These are phyloP conservation scores for Drosophila azteca DNA, from an alignment of 1,140 invertebrate species.

Conservation along the genomic window DNA sequence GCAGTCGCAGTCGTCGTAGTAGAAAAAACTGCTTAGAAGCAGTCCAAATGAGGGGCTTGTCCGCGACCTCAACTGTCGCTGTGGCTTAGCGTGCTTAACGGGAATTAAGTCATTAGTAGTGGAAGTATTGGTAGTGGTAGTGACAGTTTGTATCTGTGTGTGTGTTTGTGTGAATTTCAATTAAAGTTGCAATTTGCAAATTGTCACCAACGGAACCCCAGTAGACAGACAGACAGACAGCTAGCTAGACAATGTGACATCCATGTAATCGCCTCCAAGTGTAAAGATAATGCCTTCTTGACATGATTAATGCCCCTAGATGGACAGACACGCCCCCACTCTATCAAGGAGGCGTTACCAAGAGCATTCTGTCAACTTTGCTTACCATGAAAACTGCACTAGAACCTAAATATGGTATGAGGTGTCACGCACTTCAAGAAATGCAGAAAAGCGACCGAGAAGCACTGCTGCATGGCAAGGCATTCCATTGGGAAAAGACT, in stretches of 20 bases:
- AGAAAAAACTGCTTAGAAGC: slow-evolving; percentile 53
- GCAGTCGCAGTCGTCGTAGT: slow-evolving; percentile 25
- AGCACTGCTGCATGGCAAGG: no score
- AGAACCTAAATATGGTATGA: no score
- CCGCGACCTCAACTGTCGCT: neutral
- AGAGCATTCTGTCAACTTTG: neutral
- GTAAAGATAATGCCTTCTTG: slow-evolving; percentile 72
- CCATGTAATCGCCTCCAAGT: slow-evolving; percentile 64
- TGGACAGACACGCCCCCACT: neutral
- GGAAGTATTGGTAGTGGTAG: neutral
- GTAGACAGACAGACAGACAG: neutral
- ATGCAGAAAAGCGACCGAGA: no score
- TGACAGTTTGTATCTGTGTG: no score
- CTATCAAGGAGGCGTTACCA: neutral
- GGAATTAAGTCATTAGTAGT: slow-evolving; percentile 76
- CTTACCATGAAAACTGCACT: neutral
- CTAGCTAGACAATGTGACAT: slow-evolving; percentile 26
- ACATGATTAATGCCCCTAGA: slow-evolving; percentile 62
- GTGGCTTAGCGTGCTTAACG: slow-evolving; percentile 59
- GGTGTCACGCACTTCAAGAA: no score
- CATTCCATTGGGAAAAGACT: no score
- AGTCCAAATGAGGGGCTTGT: slow-evolving; percentile 16
- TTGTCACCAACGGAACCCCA: slow-evolving; percentile 46
- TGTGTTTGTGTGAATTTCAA: slow-evolving; percentile 62
- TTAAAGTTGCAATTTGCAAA: slow-evolving; percentile 77